Base-by-base conservation (phyloP, 2,797 vertebrate genomes). In the Pagetopsis macropterus region DNA sequence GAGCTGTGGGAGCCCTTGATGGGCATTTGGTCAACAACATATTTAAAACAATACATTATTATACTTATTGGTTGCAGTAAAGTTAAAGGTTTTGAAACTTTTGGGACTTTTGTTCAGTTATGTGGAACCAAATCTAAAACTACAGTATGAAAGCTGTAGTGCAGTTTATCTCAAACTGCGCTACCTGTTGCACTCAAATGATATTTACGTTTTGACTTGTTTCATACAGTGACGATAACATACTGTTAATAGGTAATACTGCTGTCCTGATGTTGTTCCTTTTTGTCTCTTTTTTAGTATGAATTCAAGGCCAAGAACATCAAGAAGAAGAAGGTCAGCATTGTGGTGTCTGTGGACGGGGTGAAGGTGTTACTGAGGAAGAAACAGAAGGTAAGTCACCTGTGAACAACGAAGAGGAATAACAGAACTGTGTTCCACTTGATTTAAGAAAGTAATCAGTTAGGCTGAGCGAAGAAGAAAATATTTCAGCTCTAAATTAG, bases 251-350 rank as follows among this genome's bases (percentile, higher is more conserved):
- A 16, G 33, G 11, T 33, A 0, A 3, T 31, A 11, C 21, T 37
- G 5, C n/a, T 33, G 12, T 14, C 43, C 21, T 50, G 0, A 64
- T 62, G 15, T 65, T 0, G 12, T 63, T 23, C 4, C 27, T 62
- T 19, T 72, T 45, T 27, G 3, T 82, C 44, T 71, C 19, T 40
- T 71, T 82, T 40, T 11, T 70, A 98, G 97, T 98, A 96, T 3
- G 97, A 97, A 85, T 98, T 98, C 92, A 98, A 98, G 90, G 95
- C 95, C 65, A 96, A 97, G 90, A 96, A 95, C 79, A 94, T 97
- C 78, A 97, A 97, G 88, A 97, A 96, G 94, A 97, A 96, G 92
- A 96, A 96, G 78, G 96, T 96, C 80, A 96, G 89, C 94, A 94
- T 98, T 15, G 84, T 95, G 0, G 96, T 97, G 86, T 97, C 96